These are phyloP conservation scores for Paralinhomoeus sp. DNA, from an alignment of 2,888 invertebrate genomes.

Conservation along the genomic window DNA sequence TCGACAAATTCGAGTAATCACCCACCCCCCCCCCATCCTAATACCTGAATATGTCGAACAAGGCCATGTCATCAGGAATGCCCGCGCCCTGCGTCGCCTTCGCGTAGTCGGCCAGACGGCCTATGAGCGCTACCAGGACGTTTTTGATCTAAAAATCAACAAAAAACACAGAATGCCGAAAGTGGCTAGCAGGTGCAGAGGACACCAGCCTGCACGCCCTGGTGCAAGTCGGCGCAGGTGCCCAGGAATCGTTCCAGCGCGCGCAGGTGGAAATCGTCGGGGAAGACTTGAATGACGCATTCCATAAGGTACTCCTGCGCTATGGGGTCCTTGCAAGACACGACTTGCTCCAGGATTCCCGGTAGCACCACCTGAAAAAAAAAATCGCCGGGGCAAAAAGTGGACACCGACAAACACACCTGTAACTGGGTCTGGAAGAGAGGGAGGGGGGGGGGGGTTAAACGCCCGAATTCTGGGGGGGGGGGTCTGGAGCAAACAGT, in stretches of 20 bases:
- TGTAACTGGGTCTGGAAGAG: no score
- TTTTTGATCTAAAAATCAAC: conserved; percentile 74
- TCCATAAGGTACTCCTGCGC: conserved; percentile 99
- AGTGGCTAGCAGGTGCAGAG: not conserved
- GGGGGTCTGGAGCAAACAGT: no score
- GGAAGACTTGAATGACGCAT: conserved; percentile 93
- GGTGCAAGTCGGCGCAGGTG: conserved; percentile 84
- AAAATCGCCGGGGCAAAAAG: no score
- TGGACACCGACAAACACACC: no score
- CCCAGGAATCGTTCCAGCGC: conserved; percentile 80
- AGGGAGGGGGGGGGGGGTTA: no score
- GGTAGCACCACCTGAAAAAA: conserved; percentile 61
- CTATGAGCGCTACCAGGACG: conserved; percentile 84
- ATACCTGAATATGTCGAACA: conserved; percentile 80
- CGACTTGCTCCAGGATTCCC: conserved; percentile 85
- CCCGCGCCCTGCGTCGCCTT: conserved; percentile 37
- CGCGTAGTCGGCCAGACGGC: conserved; percentile 31
- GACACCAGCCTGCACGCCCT: conserved; percentile 58
- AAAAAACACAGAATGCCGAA: no score
- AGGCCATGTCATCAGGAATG: conserved; percentile 60
- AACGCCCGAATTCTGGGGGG: no score
- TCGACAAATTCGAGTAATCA: no score
- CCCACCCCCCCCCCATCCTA: no score
- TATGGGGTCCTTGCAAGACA: conserved; percentile 84
- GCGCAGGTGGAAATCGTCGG: conserved; percentile 92